Conservation (phyloP, 2,797 vertebrate species). For the Pogonophryne albipinna region DNA sequence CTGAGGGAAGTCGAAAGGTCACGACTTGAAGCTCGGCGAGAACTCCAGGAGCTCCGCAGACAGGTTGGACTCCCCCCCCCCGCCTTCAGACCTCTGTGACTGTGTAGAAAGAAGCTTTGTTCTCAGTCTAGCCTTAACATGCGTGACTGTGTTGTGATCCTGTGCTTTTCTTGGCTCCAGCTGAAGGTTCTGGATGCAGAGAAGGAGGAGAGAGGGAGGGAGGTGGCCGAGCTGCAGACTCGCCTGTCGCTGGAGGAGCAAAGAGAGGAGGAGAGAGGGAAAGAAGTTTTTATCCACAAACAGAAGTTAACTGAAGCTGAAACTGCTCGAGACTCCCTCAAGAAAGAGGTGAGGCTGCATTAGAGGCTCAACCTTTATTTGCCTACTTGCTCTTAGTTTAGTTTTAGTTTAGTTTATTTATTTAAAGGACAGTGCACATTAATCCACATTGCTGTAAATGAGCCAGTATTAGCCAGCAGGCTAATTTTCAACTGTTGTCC, state of each 20-base stretch:
- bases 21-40: constrained; percentile 90
- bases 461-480: too few species aligned
- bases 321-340: constrained; percentile 80
- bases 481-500: too few species aligned
- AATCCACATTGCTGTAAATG: too few species aligned
- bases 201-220: constrained; percentile 87
- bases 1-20: constrained; percentile 93
- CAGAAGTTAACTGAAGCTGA: constrained; percentile 90
- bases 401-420: too few species aligned
- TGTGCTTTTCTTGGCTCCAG: constrained; percentile 70
- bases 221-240: constrained; percentile 89
- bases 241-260: constrained; percentile 90
- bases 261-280: constrained; percentile 88
- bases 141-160: neutral
- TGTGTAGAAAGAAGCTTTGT: neutral
- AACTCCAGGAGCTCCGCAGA: constrained; percentile 94
- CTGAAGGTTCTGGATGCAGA: constrained; percentile 91
- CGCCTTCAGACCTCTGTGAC: neutral
- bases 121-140: neutral
- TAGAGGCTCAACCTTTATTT: neutral
- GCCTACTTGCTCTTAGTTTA: neutral
- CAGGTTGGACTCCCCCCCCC: constrained; percentile 85
- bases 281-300: constrained; percentile 85
- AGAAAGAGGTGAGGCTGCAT: constrained; percentile 88
- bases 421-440: too few species aligned